Base-by-base conservation (phyloP, 2,797 vertebrate species). In the Hoplostethus atlanticus region DNA sequence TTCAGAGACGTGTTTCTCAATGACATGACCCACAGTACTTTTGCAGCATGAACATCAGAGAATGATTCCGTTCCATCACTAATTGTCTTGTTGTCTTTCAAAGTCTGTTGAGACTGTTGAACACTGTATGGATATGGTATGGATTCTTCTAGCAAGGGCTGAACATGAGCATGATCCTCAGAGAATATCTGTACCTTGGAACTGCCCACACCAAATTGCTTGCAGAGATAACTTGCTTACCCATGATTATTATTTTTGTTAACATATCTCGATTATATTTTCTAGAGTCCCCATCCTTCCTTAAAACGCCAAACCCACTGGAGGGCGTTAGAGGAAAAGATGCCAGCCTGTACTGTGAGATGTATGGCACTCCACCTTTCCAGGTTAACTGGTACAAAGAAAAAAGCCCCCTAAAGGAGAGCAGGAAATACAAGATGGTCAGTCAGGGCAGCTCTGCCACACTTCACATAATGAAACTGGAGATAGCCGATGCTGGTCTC, bases 331-430 rank as follows among this genome's bases (percentile, higher is more conserved):
- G 92, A 91, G 96, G 96, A 54, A 96, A 96, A 79, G 97, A 98
- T 84, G 92, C 95, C 90, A 96, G 93, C 87, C 94, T 99, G 78
- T 95, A 96, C 82, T 98, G 97, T 89, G 97, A 99, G 85, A 92
- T 99, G 79, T 94, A 92, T 56, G 98, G 98, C 83, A 97, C 96
- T 8, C 92, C 93, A 51, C 98, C 97, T 0, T 97, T 98, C 91
- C 94, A 97, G 0, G 86, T 99, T 69, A 94, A 89, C 54, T 99
- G 98, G 98, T 98, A 95, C 91, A 99, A 98, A 95, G 96, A 98
- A 87, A 96, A 94, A 87, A 92, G 95, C n/a, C 95, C 96, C 73
- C 93, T 99, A 57, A 96, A 96, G 90, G 97, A 96, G 80, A 96
- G 95, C 90, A 96, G 95, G 84, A 99, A 97, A 67, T 96, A 96